Evolutionary conservation across 2,888 invertebrate species (phyloP), one percentile per base, ranked within the genome.

Genomic region (Hipparchia semele): DNA sequence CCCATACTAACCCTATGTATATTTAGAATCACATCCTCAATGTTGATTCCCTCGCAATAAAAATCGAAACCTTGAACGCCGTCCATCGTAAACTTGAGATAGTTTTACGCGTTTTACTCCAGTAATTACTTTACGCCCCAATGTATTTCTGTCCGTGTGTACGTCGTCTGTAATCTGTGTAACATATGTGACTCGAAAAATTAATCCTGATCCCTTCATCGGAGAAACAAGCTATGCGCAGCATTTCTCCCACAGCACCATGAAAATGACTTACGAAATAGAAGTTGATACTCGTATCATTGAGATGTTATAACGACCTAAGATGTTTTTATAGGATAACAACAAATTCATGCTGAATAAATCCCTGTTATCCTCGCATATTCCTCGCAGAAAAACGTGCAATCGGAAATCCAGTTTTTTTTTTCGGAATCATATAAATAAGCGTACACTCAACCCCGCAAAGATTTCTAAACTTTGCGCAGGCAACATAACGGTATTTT

Each of bases 131-230:
- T 71, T 73, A 75, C 70, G 64, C 65, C 66, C 68, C 61, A 62
- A 70, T 76, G 75, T 82, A 79, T 80, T 80, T 79, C 66, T 70
- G 77, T 77, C 76, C 73, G 56, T 72, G 60, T 72, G 70, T 71
- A 71, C 54, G 49, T 49, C 59, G 33, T 59, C 13, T 70, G 76
- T 67, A 77, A 70, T 46, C 65, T 61, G 49, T 46, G 45, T 46
- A 69, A 74, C 79, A 79, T 77, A 73, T 78, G 74, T 79, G 78
- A 74, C 49, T 23, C 60, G 6, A 33, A 60, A 60, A 10, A 60
- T 5, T 60, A 12, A 39, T 39, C 13, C n/a, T 12, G 53, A 13
- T 13, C 9, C 13, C 2, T 45, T 5, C 6, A 33, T 33, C 12
- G 6, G 6, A 10, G 60, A 12, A 12, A 60, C 5, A 13, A 5